A percentile compares a stretch with the other conserved stretches of the same genome.
Conservation (phyloP, 2,888 invertebrate genomes). For the Scaptomyza parva region DNA sequence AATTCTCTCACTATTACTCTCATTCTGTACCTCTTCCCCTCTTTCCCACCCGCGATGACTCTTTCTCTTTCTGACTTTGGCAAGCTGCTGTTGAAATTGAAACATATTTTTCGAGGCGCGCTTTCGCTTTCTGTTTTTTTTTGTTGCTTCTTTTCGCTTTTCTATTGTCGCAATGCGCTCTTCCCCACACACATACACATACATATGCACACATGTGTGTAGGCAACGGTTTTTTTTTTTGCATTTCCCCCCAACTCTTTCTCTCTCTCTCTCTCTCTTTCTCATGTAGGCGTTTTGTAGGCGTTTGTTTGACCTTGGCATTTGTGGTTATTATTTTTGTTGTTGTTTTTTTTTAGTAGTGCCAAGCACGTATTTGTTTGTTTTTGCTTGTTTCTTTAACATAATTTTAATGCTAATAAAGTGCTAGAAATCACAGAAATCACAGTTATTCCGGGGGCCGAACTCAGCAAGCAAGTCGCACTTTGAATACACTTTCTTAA, state of each 20-base stretch:
- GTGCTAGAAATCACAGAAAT: neutral
- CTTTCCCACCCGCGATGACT: no score
- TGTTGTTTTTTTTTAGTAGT: constrained; percentile 22
- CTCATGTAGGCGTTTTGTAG: no score
- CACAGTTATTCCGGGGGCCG: no score
- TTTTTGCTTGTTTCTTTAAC: constrained; percentile 7
- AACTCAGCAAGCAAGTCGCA: neutral
- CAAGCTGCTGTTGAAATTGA: constrained; percentile 45
- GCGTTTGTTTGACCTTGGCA: constrained; percentile 70
- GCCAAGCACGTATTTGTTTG: constrained; percentile 13
- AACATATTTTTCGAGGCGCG: constrained; percentile 59
- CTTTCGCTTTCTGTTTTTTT: constrained; percentile 23
- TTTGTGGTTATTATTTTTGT: constrained; percentile 50
- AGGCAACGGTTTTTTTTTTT: constrained; percentile 28
- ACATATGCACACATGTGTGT: neutral
- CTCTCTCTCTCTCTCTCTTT: constrained; percentile 12
- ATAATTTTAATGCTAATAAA: constrained; percentile 37
- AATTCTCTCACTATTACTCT: neutral
- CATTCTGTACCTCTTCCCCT: no score
- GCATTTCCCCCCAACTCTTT: constrained; percentile 8
- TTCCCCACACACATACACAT: neutral
- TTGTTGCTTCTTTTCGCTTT: constrained; percentile 8
- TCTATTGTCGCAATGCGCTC: constrained; percentile 17
- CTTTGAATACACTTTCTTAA: neutral
- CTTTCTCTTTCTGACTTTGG: neutral